These are phyloP conservation scores for Notiomystis cincta DNA, from an alignment of 2,113 vertebrate genomes.

Conservation along the genomic window DNA sequence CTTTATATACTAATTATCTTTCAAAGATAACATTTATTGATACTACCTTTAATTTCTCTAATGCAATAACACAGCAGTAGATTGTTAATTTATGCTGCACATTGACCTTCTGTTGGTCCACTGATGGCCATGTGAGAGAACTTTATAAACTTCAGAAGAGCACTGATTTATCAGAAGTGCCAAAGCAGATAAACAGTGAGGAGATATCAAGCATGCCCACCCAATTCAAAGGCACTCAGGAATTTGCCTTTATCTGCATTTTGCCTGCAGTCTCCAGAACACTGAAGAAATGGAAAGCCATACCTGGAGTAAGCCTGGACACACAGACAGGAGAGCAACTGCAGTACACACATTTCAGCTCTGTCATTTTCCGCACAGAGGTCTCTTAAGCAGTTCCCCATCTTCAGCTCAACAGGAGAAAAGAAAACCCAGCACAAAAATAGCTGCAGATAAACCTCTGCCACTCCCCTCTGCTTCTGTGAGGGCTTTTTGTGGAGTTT, in stretches of 20 bases:
- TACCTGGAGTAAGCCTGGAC: background rate
- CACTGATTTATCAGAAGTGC: background rate
- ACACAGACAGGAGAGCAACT: rapidly evolving
- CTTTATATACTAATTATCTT: background rate
- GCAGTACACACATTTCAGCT: background rate
- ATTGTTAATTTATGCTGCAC: background rate
- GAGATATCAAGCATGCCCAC: background rate
- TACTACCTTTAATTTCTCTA: background rate
- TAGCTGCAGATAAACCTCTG: background rate
- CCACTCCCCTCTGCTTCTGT: background rate
- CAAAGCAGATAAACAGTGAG: background rate
- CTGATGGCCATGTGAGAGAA: background rate
- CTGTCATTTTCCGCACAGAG: background rate
- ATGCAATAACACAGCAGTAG: background rate
- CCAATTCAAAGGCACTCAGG: background rate
- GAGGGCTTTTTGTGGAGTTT: rapidly evolving
- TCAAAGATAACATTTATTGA: background rate
- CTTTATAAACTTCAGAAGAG: background rate
- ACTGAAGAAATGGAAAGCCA: background rate
- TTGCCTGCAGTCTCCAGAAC: background rate
- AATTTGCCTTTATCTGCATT: background rate
- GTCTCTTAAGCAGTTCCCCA: background rate
- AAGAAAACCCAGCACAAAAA: background rate
- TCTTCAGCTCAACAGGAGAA: background rate
- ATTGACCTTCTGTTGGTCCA: background rate